Conservation (phyloP, 2,888 invertebrate genomes). For the Bombyx huttoni region DNA sequence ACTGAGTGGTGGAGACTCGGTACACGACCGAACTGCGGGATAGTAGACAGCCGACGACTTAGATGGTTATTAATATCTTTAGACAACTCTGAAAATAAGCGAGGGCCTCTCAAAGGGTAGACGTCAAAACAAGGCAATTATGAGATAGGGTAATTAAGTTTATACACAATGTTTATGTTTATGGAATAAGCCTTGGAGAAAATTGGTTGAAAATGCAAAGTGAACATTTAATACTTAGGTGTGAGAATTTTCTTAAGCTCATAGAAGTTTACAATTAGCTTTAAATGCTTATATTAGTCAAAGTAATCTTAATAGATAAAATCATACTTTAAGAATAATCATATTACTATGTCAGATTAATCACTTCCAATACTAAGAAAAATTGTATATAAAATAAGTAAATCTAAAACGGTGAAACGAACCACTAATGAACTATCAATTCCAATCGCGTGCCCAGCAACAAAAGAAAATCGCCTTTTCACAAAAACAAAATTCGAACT, state of each 20-base stretch:
- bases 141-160: slow-evolving; percentile 64
- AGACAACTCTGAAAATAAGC: slow-evolving; percentile 55
- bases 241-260: neutral
- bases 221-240: neutral
- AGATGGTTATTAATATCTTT: slow-evolving; percentile 69
- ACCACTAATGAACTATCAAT: neutral
- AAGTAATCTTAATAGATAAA: neutral
- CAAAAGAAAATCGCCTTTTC: neutral
- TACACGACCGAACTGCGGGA: slow-evolving; percentile 33
- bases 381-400: no score
- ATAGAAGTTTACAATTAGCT: neutral
- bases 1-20: slow-evolving; percentile 10
- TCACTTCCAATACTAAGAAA: no score
- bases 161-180: slow-evolving; percentile 52
- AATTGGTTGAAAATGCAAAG: slow-evolving; percentile 11
- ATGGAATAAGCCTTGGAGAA: slow-evolving; percentile 12
- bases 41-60: slow-evolving; percentile 50
- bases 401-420: neutral
- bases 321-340: neutral
- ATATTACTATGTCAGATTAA: no score
- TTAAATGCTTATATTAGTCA: no score
- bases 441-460: neutral
- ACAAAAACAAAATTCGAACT: slow-evolving; percentile 1
- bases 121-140: slow-evolving; percentile 70
- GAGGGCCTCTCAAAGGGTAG: slow-evolving; percentile 61